Evolutionary conservation across 2,888 invertebrate species (phyloP).

Genomic region (Zootermopsis nevadensis): DNA sequence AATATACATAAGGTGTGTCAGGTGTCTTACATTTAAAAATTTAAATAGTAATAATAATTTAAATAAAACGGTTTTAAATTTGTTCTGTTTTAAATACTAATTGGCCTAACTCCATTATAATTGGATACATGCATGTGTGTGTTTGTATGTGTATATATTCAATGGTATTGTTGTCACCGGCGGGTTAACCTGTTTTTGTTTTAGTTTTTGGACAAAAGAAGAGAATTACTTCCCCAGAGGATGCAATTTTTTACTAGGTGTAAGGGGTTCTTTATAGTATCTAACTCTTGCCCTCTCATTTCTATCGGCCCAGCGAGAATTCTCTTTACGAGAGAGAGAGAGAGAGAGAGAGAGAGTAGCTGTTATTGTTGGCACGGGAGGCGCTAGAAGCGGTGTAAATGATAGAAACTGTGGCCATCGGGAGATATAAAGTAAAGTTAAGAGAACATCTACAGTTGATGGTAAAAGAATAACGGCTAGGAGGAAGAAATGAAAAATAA

Average conservation of each 20-base stretch:
- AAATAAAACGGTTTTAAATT: too few species aligned
- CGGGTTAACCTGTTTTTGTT: slow-evolving; percentile 12
- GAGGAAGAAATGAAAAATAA: neutral
- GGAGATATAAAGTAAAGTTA: slow-evolving; percentile 39
- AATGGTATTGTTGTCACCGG: neutral
- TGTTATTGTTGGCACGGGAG: slow-evolving; percentile 31
- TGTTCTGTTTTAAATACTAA: too few species aligned
- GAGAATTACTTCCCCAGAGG: neutral
- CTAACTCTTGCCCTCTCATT: slow-evolving; percentile 28
- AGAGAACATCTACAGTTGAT: neutral
- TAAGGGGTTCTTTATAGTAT: slow-evolving; percentile 24
- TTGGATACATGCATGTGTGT: too few species aligned
- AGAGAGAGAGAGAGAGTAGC: neutral
- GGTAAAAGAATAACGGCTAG: slow-evolving; percentile 12
- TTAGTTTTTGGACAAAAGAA: slow-evolving; percentile 24
- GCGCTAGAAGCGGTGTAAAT: slow-evolving; percentile 28
- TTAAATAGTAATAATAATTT: too few species aligned
- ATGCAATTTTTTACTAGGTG: slow-evolving; percentile 25
- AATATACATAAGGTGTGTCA: too few species aligned
- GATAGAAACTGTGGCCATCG: slow-evolving; percentile 32
- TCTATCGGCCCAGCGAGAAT: slow-evolving; percentile 27
- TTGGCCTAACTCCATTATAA: too few species aligned
- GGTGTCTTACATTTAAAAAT: too few species aligned
- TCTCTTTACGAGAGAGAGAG: slow-evolving; percentile 17
- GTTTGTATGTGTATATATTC: neutral